A percentile compares a stretch with the other conserved stretches of the same genome.
phyloP scores from a whole-genome alignment of 2,888 invertebrate genomes.

The Gari tellinella region DNA sequence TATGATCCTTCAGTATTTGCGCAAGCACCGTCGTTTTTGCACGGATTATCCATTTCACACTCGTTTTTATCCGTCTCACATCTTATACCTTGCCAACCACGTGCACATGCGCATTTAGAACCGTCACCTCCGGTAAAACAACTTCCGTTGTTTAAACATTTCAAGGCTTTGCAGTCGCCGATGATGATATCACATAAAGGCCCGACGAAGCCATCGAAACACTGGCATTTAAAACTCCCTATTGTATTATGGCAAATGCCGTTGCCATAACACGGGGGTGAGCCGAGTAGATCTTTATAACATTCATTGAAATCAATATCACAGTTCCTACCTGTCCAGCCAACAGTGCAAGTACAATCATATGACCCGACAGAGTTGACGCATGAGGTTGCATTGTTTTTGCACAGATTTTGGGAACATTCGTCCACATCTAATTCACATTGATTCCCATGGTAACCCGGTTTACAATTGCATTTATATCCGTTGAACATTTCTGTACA shows the following conservation, averaged over 20 bases:
- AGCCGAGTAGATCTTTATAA: not conserved
- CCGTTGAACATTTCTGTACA: slow-evolving; percentile 49
- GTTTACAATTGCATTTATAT: slow-evolving; percentile 56
- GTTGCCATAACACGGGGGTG: slow-evolving; percentile 30
- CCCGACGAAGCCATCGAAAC: slow-evolving; percentile 33
- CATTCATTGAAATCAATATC: slow-evolving; percentile 41
- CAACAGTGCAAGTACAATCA: slow-evolving; percentile 28
- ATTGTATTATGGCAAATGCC: slow-evolving; percentile 47
- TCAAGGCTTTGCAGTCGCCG: slow-evolving; percentile 25
- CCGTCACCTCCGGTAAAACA: slow-evolving; percentile 44
- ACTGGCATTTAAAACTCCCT: slow-evolving; percentile 42
- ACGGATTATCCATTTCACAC: slow-evolving; percentile 35
- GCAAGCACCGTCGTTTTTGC: slow-evolving; percentile 34
- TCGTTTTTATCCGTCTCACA: slow-evolving; percentile 52
- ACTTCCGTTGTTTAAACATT: slow-evolving; percentile 49
- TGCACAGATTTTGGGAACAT: slow-evolving; percentile 26
- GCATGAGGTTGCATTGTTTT: slow-evolving; percentile 19
- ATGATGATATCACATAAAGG: slow-evolving; percentile 21
- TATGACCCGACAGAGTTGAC: slow-evolving; percentile 12
- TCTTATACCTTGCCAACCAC: slow-evolving; percentile 40
- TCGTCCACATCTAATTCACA: slow-evolving; percentile 45
- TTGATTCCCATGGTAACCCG: slow-evolving; percentile 39
- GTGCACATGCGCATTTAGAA: slow-evolving; percentile 53
- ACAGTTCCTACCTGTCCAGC: slow-evolving; percentile 42
- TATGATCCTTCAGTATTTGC: slow-evolving; percentile 41